Conservation (phyloP, 2,888 invertebrate species). For the Hartigia nigra region DNA sequence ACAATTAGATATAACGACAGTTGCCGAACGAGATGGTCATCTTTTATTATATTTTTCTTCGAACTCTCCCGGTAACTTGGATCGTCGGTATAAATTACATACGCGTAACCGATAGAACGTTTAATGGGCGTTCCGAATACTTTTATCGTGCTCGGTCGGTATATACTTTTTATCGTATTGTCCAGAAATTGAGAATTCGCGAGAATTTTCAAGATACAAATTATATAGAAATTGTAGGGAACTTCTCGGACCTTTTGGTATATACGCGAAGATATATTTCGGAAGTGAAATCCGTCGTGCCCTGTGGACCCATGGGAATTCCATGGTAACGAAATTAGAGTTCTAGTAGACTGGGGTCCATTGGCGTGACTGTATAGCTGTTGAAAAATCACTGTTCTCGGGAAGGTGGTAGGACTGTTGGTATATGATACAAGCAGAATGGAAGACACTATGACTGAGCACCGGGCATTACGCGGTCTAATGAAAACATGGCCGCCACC, state of each 20-base stretch:
- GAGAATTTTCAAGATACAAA: not conserved
- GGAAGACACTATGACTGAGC: constrained; percentile 56
- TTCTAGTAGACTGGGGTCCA: constrained; percentile 45
- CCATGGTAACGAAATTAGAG: constrained; percentile 53
- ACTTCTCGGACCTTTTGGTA: not conserved
- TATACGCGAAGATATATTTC: not conserved
- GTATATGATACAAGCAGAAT: constrained; percentile 35
- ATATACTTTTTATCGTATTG: not conserved
- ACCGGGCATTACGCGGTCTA: constrained; percentile 57
- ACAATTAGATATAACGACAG: not conserved
- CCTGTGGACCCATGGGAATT: constrained; percentile 35
- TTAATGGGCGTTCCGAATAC: not conserved
- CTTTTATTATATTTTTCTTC: not conserved
- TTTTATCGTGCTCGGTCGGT: not conserved
- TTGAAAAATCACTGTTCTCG: constrained; percentile 59
- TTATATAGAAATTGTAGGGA: not conserved
- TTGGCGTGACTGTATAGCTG: constrained; percentile 30
- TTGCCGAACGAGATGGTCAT: not conserved
- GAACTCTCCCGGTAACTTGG: not conserved
- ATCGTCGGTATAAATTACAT: not conserved
- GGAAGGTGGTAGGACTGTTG: constrained; percentile 37
- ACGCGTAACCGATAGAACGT: not conserved
- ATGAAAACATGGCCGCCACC: constrained; percentile 63
- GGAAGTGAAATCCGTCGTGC: constrained; percentile 5
- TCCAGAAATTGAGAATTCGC: not conserved